These are phyloP conservation scores for Montipora cactus DNA, from an alignment of 64 coral and sea anemone genomes.

Conservation along the genomic window DNA sequence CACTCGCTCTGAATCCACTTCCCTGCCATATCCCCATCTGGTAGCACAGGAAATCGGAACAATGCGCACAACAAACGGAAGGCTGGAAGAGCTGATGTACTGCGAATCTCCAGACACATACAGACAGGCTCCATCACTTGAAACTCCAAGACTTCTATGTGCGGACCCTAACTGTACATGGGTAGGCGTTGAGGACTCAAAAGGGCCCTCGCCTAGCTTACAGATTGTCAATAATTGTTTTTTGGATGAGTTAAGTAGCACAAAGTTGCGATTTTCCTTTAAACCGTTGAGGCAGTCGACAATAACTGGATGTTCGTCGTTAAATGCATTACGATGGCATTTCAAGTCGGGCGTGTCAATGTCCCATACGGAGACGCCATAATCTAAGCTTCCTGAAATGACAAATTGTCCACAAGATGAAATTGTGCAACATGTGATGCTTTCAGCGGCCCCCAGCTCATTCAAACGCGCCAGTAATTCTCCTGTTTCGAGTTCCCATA, in stretches of 20 bases:
- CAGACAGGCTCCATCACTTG: constrained; percentile 23
- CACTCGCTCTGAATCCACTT: constrained; percentile 41
- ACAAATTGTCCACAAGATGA: constrained; percentile 55
- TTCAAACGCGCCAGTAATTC: background rate
- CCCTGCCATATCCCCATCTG: constrained; percentile 35
- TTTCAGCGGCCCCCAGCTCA: background rate
- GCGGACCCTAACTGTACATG: background rate
- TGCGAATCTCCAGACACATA: constrained; percentile 52
- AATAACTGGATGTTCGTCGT: background rate
- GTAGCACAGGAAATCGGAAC: constrained; percentile 40
- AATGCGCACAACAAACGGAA: constrained; percentile 40
- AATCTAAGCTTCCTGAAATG: constrained; percentile 72
- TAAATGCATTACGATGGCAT: constrained; percentile 24
- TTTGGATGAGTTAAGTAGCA: constrained; percentile 33
- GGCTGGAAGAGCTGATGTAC: background rate
- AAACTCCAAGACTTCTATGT: constrained; percentile 59
- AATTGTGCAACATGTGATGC: constrained; percentile 72
- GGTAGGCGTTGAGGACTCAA: background rate
- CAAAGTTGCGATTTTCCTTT: constrained; percentile 43
- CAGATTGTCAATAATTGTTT: constrained; percentile 49
- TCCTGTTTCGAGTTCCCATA: constrained; percentile 69
- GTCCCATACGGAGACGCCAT: constrained; percentile 69
- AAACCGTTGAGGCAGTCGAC: constrained; percentile 43
- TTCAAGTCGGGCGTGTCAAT: background rate
- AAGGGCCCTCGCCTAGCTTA: background rate